Percentiles rank a stretch among this genome's conserved stretches.
Evolutionary conservation across 2,797 vertebrate species (phyloP).

Genomic region (Gymnothorax reevesii): DNA sequence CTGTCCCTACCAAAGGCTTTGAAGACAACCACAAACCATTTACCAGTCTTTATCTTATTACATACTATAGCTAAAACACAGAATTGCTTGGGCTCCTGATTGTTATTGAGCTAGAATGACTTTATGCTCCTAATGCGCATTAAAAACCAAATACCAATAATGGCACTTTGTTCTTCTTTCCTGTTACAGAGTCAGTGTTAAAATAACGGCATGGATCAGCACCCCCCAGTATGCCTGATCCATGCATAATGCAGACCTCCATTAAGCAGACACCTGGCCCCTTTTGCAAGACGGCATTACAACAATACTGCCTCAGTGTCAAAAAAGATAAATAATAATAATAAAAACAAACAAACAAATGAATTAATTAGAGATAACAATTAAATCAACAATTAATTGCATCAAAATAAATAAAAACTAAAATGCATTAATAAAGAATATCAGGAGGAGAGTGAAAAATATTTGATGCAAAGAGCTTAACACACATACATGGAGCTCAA

Average conservation of each 20-base stretch:
- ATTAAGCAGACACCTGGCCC: neutral
- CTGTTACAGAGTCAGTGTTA: constrained; percentile 13
- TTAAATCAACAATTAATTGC: too few species aligned
- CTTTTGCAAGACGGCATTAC: neutral
- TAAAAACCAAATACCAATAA: neutral
- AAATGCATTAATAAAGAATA: too few species aligned
- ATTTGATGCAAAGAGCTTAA: too few species aligned
- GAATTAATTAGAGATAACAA: too few species aligned
- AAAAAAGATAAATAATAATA: too few species aligned
- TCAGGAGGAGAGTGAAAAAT: too few species aligned
- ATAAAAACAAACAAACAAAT: too few species aligned
- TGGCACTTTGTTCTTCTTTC: neutral
- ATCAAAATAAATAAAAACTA: too few species aligned
- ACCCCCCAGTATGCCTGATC: neutral
- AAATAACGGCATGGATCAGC: neutral
- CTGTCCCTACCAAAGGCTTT: neutral
- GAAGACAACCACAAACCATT: neutral
- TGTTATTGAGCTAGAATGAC: neutral
- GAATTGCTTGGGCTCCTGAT: neutral
- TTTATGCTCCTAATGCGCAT: neutral
- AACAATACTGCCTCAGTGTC: neutral
- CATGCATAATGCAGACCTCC: constrained; percentile 1
- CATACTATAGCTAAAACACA: neutral
- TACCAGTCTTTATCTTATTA: neutral
- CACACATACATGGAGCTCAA: too few species aligned